These are phyloP conservation scores for Hylaeus anthracinus DNA, from an alignment of 1,140 invertebrate species.

Conservation along the genomic window DNA sequence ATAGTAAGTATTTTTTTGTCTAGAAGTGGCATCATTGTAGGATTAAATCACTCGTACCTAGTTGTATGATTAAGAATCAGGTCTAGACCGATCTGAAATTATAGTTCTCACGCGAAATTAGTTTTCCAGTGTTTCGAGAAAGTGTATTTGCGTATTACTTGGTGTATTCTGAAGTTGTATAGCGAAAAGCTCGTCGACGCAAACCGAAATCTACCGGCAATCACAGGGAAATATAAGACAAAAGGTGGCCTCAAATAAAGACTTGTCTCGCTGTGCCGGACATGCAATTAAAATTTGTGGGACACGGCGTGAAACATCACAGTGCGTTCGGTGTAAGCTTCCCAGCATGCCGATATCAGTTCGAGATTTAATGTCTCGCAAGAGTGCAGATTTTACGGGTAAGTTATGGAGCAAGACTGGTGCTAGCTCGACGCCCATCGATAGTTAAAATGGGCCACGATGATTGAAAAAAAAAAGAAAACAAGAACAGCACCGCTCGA, in stretches of 20 bases:
- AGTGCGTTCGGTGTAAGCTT: conserved; percentile 44
- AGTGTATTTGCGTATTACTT: too few relatives aligned
- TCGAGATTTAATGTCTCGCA: conserved; percentile 39
- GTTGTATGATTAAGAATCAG: too few relatives aligned
- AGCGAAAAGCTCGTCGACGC: too few relatives aligned
- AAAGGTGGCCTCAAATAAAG: neutral
- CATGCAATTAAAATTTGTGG: conserved; percentile 40
- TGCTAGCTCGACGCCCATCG: conserved; percentile 25
- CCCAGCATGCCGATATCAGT: conserved; percentile 47
- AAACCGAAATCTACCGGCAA: neutral
- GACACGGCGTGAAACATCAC: conserved; percentile 16
- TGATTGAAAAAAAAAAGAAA: conserved; percentile 36
- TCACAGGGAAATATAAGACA: neutral
- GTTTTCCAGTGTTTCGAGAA: too few relatives aligned
- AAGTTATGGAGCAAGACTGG: conserved; percentile 41
- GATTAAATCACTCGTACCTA: too few relatives aligned
- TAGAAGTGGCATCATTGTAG: too few relatives aligned
- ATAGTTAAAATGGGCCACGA: conserved; percentile 33
- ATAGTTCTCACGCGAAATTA: too few relatives aligned
- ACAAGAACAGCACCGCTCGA: neutral
- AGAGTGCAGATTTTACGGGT: conserved; percentile 12
- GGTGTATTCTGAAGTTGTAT: too few relatives aligned
- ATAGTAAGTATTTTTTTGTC: too few relatives aligned
- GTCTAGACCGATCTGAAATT: too few relatives aligned
- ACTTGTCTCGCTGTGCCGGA: neutral